Base-by-base conservation (phyloP, 2,797 vertebrate genomes). In the Selene dorsalis region DNA sequence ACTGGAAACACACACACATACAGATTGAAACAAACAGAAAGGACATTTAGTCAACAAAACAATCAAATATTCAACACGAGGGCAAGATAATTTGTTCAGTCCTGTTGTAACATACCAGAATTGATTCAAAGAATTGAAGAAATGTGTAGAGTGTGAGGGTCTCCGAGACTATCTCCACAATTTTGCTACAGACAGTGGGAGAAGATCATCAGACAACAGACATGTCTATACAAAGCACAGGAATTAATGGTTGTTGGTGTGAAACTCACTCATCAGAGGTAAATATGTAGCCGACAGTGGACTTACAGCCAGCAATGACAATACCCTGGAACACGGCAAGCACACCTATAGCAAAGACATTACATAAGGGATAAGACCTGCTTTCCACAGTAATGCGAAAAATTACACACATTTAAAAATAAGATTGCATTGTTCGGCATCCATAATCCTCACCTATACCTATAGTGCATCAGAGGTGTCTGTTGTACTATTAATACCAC, bases 221-320 rank as follows among this genome's bases (percentile, higher is more conserved):
- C 65, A 24, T 61, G 10, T 4, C 17, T 69, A 58, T 10, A 35
- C 11, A 77, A 12, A 16, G 11, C 20, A 41, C 56, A 75, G 38
- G 10, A 67, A 58, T 60, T 4, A 56, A 73, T 47, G 16, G 75
- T 68, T 78, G 62, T 26, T 67, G 8, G n/a, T 65, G 26, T 62
- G 56, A 79, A 83, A 96, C 97, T 95, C 90, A 98, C 97, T 87
- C 53, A 22, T 98, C 96, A 0, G 4, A 47, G 53, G 97, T 99
- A 75, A 98, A 98, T 84, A 98, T 90, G n/a, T 88, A 90, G 9
- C 94, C 96, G 73, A 96, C 2, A 30, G 94, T 4, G 0, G 95
- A 90, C 85, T 93, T 97, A 0, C 55, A 71, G 71, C 86, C 3
- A 20, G 43, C 68, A 0, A 95, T 0, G 20, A 72, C 38, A 32